Conservation (phyloP, 2,113 vertebrate genomes). For the Tupaia chinensis region DNA sequence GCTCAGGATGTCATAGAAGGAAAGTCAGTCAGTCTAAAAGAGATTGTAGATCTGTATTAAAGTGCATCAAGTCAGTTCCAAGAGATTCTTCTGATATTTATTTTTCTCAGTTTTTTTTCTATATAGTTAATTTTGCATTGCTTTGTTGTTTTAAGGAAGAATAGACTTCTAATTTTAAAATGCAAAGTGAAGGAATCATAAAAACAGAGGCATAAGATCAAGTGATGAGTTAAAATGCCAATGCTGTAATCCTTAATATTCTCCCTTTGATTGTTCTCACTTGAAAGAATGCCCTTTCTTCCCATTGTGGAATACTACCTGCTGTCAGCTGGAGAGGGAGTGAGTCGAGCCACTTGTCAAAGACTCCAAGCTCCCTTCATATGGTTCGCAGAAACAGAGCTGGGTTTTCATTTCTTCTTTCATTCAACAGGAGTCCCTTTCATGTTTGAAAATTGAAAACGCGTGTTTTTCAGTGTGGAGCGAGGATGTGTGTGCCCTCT, state of each 20-base stretch:
- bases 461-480: slow-evolving; percentile 90
- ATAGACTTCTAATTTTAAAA: slow-evolving; percentile 67
- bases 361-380: slow-evolving; percentile 85
- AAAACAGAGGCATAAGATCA: slow-evolving; percentile 75
- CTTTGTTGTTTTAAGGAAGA: slow-evolving; percentile 69
- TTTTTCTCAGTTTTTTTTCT: slow-evolving; percentile 13
- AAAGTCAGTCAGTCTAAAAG: neutral
- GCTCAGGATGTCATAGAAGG: neutral
- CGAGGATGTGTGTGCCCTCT: slow-evolving; percentile 94
- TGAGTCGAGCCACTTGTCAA: slow-evolving; percentile 81
- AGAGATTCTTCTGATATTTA: slow-evolving; percentile 65
- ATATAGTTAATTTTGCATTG: slow-evolving; percentile 48
- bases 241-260: slow-evolving; percentile 46
- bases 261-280: slow-evolving; percentile 75
- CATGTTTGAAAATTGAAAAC: slow-evolving; percentile 94
- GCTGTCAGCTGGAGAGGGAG: slow-evolving; percentile 77
- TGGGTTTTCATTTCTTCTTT: slow-evolving; percentile 91
- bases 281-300: slow-evolving; percentile 76
- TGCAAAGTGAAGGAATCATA: slow-evolving; percentile 61
- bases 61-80: neutral
- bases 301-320: slow-evolving; percentile 76
- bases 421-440: slow-evolving; percentile 95
- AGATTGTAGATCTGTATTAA: neutral
- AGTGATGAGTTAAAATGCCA: slow-evolving; percentile 73
- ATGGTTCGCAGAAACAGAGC: slow-evolving; percentile 88